phyloP scores from a whole-genome alignment of 1,140 invertebrate species.

The Nebria ingens region DNA sequence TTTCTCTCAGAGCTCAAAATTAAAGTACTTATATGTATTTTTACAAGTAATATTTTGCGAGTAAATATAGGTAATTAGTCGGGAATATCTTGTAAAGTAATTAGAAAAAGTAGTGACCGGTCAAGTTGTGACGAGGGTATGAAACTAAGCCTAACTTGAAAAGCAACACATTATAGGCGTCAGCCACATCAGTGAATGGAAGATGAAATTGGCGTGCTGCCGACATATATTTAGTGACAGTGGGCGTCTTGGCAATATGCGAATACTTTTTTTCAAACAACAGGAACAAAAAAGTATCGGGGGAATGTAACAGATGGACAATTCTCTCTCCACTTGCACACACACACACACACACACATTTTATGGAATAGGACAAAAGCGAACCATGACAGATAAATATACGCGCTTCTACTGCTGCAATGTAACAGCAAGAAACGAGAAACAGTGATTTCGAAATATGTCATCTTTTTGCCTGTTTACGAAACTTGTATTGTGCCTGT shows the following conservation, averaged over 20 bases:
- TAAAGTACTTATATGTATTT: too few species aligned
- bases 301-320: conserved; percentile 33
- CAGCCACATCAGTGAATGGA: conserved; percentile 30
- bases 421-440: neutral
- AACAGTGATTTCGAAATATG: neutral
- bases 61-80: too few species aligned
- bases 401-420: neutral
- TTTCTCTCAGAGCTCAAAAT: too few species aligned
- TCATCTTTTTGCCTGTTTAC: neutral
- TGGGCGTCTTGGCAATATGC: conserved; percentile 35
- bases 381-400: neutral
- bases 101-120: neutral
- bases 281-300: conserved; percentile 24
- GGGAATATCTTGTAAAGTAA: too few species aligned
- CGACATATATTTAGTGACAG: conserved; percentile 33
- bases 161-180: neutral
- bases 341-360: neutral
- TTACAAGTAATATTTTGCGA: too few species aligned
- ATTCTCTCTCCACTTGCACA: conserved; percentile 18
- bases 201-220: conserved; percentile 33
- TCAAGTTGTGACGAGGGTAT: neutral
- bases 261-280: conserved; percentile 25
- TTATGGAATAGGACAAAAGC: neutral
- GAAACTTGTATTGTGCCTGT: neutral
- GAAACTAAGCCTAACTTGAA: too few species aligned